Evolutionary conservation across 2,888 invertebrate species (phyloP).

Genomic region (Saturnia pavonia): DNA sequence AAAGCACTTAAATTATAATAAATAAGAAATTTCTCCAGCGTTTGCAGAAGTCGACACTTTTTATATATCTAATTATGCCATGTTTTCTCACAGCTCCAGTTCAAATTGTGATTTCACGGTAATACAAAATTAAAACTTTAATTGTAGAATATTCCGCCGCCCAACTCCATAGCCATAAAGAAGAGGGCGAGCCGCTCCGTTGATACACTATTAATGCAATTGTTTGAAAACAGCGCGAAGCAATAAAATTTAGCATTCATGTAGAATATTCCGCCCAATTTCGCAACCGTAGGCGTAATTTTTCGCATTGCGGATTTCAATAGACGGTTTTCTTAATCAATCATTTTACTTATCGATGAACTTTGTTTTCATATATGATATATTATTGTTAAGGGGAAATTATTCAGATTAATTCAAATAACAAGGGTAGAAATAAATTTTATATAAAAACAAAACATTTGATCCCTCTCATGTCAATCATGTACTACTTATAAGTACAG

Average conservation of each 20-base stretch:
- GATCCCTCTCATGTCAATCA: no score
- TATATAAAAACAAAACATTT: background rate
- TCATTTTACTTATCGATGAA: constrained; percentile 24
- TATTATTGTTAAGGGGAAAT: background rate
- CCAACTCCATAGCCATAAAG: constrained; percentile 68
- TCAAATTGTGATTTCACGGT: constrained; percentile 57
- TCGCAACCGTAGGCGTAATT: constrained; percentile 71
- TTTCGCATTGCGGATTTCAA: constrained; percentile 78
- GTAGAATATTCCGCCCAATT: constrained; percentile 71
- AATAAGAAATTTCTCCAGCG: background rate
- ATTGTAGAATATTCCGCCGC: constrained; percentile 59
- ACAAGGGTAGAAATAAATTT: background rate
- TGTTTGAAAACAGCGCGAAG: constrained; percentile 75
- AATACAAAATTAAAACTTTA: constrained; percentile 76
- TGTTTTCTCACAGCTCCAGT: constrained; percentile 38
- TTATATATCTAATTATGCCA: constrained; percentile 51
- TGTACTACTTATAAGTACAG: no score
- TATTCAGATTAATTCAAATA: background rate
- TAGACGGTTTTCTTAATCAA: constrained; percentile 38
- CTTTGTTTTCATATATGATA: constrained; percentile 41
- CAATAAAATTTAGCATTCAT: constrained; percentile 78
- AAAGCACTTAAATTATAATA: background rate
- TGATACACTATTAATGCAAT: constrained; percentile 81
- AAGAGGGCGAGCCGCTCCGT: constrained; percentile 64
- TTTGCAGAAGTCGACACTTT: constrained; percentile 26